Percentiles rank a stretch among this genome's conserved stretches.
phyloP scores from a whole-genome alignment of 2,113 vertebrate genomes.

The Ranitomeya imitator region DNA sequence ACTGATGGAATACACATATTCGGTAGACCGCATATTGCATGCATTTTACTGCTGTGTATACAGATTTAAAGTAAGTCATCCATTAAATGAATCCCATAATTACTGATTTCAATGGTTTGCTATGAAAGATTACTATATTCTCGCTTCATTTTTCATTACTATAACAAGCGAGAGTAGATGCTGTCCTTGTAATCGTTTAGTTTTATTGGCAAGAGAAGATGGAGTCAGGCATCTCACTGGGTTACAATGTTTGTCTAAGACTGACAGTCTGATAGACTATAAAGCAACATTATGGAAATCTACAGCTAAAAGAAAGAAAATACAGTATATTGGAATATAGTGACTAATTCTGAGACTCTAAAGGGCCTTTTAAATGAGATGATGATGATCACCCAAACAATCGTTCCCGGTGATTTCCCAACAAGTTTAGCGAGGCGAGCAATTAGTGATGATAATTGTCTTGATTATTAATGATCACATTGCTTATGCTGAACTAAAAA shows the following conservation, averaged over 20 bases:
- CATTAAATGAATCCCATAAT: constrained; percentile 53
- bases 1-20: constrained; percentile 22
- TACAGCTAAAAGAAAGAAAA: background rate
- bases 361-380: too few species aligned
- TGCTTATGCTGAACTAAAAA: too few species aligned
- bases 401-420: too few species aligned
- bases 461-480: too few species aligned
- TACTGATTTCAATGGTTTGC: constrained; percentile 45
- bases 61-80: constrained; percentile 46
- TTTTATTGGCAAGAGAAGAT: constrained; percentile 31
- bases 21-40: constrained; percentile 21
- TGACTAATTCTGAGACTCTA: background rate
- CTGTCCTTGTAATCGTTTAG: background rate
- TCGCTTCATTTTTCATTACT: constrained; percentile 41
- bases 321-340: background rate
- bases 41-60: constrained; percentile 47
- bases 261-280: background rate
- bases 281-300: background rate
- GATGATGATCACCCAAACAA: too few species aligned
- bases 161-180: constrained; percentile 39
- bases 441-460: too few species aligned
- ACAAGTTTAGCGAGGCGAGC: too few species aligned
- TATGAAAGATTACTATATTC: constrained; percentile 48
- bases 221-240: constrained; percentile 9
- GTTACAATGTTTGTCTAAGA: constrained; percentile 3